Base-by-base conservation (phyloP, 53 echinoderm and acorn worm species). In the Astropecten irregularis region DNA sequence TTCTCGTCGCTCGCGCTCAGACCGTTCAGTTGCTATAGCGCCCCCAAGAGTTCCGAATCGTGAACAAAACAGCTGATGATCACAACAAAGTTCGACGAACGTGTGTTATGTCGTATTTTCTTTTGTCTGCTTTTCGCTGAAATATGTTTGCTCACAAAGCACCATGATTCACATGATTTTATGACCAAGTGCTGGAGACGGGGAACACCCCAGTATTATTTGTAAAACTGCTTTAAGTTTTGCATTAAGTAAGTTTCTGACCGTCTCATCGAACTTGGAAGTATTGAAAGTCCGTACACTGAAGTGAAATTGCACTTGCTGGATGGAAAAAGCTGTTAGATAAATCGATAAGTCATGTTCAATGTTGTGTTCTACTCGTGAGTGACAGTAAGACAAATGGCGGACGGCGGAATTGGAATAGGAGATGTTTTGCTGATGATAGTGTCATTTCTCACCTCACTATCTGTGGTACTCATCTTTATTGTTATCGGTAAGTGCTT, bases 401-500 rank as follows among this genome's bases (percentile, higher is more conserved):
- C 66, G 0, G 38, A 40, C 2, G 3, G 19, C 7, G 68, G 42
- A 18, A 89, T 66, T 3, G 68, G 42, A 16, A 89, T 92, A 61
- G 70, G 88, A 69, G 89, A 92, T 33, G 66, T 92, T 21, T 28
- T 92, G 1, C 73, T 92, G 36, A 83, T 86, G 23, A 18, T 87
- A 5, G 53, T 92, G 39, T 92, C 92, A 0, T 53, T 92, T 26
- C 19, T 89, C 9, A 83, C 92, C 35, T 86, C 92, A 28, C 69
- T 92, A 39, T 66, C 67, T 19, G 85, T 92, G 23, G 92, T 92
- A 2, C 51, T 92, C 21, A 82, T 89, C 31, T 89, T 92, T 31
- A 85, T 92, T 14, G 73, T 89, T 53, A 42, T 86, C 50, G 92
- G 92, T 92, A 62, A 71, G 84, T 46, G 23, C 28, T 47, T 38